Evolutionary conservation across 2,113 vertebrate species (phyloP).

Genomic region (Catharus bicknelli): DNA sequence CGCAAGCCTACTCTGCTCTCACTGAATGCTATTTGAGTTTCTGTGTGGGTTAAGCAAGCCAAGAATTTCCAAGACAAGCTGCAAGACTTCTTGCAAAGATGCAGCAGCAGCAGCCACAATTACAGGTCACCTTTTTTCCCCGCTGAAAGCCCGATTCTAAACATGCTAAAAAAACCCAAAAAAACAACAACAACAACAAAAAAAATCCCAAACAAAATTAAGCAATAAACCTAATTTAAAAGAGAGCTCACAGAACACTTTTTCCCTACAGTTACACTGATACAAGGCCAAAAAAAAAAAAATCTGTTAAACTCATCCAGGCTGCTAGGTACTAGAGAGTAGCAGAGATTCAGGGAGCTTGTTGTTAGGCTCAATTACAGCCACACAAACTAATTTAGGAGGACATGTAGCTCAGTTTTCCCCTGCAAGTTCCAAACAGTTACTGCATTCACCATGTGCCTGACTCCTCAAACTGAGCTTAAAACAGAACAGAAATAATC

Average conservation of each 20-base stretch:
- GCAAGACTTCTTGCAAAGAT: background rate
- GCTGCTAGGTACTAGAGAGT: background rate
- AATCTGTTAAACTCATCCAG: background rate
- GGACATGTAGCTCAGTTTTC: background rate
- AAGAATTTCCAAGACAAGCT: conserved; percentile 18
- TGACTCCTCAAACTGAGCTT: background rate
- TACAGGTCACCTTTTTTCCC: background rate
- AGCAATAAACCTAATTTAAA: background rate
- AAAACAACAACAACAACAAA: too few species aligned
- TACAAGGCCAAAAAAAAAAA: background rate
- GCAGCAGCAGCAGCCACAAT: background rate
- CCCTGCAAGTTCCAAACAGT: background rate
- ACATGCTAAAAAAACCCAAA: background rate
- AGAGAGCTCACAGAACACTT: background rate
- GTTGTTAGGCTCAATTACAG: background rate
- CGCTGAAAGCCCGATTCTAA: background rate
- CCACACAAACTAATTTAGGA: background rate
- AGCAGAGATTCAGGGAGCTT: background rate
- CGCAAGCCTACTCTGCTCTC: background rate
- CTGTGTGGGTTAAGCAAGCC: background rate
- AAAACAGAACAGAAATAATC: background rate
- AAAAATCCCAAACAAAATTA: background rate
- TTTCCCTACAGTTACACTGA: background rate
- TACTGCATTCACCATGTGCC: background rate
- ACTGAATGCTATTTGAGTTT: background rate